phyloP scores from a whole-genome alignment of 2,113 vertebrate genomes.

The Podiceps cristatus region DNA sequence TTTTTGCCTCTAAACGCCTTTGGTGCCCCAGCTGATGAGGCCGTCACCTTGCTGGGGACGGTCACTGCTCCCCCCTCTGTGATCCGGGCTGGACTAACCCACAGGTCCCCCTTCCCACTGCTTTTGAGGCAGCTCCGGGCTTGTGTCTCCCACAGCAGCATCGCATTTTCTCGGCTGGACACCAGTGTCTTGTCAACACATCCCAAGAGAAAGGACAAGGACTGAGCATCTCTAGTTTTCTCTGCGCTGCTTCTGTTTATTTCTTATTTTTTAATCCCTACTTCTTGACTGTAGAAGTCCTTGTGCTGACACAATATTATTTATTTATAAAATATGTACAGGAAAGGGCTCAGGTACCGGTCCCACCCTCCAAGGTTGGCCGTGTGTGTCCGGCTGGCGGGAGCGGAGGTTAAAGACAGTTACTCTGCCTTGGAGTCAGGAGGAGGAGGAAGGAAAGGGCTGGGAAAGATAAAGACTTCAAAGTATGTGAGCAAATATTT shows the following conservation, averaged over 20 bases:
- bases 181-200: neutral
- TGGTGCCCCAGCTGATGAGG: neutral
- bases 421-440: neutral
- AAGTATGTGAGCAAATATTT: conserved; percentile 60
- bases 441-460: neutral
- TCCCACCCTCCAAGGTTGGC: conserved; percentile 19
- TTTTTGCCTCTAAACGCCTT: neutral
- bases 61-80: neutral
- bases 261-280: conserved; percentile 43
- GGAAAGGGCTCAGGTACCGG: neutral
- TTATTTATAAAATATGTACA: conserved; percentile 74
- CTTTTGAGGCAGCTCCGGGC: neutral
- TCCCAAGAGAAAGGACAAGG: conserved; percentile 9
- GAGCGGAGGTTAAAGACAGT: neutral
- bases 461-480: conserved; percentile 49
- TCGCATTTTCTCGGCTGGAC: neutral
- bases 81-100: neutral
- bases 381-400: neutral
- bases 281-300: conserved; percentile 6
- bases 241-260: conserved; percentile 62
- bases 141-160: neutral
- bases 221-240: neutral
- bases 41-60: neutral
- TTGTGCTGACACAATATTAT: conserved; percentile 23
- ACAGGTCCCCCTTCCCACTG: neutral